phyloP scores from a whole-genome alignment of 2,888 invertebrate species.

The Chironomus riparius region DNA sequence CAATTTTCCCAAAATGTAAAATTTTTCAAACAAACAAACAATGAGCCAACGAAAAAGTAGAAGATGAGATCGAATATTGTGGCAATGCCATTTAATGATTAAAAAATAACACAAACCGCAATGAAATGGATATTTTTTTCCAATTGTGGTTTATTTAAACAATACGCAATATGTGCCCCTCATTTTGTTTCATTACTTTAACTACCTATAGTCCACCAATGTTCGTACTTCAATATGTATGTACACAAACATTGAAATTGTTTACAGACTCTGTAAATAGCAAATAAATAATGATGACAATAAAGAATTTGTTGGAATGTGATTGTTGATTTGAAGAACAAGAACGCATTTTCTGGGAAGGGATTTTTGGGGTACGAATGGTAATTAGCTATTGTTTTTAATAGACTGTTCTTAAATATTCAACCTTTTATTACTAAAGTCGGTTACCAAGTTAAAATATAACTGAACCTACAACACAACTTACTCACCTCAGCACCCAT shows the following conservation, averaged over 20 bases:
- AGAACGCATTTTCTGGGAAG: too few relatives aligned
- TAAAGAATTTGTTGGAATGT: not conserved
- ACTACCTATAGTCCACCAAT: not conserved
- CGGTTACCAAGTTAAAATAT: too few relatives aligned
- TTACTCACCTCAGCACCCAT: too few relatives aligned
- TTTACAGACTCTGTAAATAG: not conserved
- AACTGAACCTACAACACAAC: too few relatives aligned
- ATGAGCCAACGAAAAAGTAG: not conserved
- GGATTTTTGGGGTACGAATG: too few relatives aligned
- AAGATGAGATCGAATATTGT: not conserved
- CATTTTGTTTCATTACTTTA: not conserved
- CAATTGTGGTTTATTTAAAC: not conserved
- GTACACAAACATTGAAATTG: not conserved
- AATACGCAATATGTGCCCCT: not conserved
- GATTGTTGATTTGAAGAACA: too few relatives aligned
- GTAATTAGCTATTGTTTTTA: too few relatives aligned
- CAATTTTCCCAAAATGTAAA: not conserved
- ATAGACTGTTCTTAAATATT: too few relatives aligned
- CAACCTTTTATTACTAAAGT: too few relatives aligned
- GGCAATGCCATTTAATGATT: constrained; percentile 2
- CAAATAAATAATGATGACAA: not conserved
- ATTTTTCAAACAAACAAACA: not conserved
- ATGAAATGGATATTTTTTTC: constrained; percentile 3
- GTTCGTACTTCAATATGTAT: too few relatives aligned
- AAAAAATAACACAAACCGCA: constrained; percentile 1